Percentiles rank a stretch among this genome's conserved stretches.
Conservation (phyloP, 2,888 invertebrate genomes). For the Phasia obesa region DNA sequence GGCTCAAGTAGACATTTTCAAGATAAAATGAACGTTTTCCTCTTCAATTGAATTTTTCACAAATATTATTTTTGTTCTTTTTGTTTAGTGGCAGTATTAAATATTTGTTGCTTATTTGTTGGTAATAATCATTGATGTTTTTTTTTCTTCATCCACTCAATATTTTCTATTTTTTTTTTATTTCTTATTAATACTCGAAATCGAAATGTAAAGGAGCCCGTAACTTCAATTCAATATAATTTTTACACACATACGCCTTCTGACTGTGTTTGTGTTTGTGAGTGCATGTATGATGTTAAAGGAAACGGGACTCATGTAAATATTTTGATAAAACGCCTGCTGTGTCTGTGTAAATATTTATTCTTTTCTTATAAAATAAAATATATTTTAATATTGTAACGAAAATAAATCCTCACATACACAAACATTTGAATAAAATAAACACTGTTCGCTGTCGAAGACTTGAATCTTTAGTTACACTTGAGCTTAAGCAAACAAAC, state of each 20-base stretch:
- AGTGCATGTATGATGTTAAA: not conserved
- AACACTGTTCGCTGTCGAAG: constrained; percentile 20
- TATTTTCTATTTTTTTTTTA: constrained; percentile 17
- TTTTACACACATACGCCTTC: not conserved
- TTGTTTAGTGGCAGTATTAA: constrained; percentile 36
- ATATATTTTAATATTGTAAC: constrained; percentile 16
- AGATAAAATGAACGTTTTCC: constrained; percentile 6
- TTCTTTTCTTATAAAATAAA: constrained; percentile 52
- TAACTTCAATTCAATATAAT: constrained; percentile 38
- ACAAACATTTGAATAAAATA: constrained; percentile 43
- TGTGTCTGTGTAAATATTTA: constrained; percentile 80
- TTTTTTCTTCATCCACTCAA: constrained; percentile 11
- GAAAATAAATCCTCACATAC: not conserved
- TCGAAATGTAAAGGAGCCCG: constrained; percentile 34
- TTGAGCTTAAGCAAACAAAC: constrained; percentile 33
- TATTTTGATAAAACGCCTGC: constrained; percentile 81
- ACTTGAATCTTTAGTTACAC: constrained; percentile 27
- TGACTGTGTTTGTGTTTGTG: not conserved
- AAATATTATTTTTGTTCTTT: not conserved
- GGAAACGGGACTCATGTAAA: constrained; percentile 74
- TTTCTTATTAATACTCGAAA: constrained; percentile 29
- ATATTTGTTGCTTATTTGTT: constrained; percentile 69
- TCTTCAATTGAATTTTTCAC: constrained; percentile 48
- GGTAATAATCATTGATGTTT: constrained; percentile 61
- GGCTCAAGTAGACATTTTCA: constrained; percentile 21